phyloP scores from a whole-genome alignment of 2,113 vertebrate species.

The Neogale vison region DNA sequence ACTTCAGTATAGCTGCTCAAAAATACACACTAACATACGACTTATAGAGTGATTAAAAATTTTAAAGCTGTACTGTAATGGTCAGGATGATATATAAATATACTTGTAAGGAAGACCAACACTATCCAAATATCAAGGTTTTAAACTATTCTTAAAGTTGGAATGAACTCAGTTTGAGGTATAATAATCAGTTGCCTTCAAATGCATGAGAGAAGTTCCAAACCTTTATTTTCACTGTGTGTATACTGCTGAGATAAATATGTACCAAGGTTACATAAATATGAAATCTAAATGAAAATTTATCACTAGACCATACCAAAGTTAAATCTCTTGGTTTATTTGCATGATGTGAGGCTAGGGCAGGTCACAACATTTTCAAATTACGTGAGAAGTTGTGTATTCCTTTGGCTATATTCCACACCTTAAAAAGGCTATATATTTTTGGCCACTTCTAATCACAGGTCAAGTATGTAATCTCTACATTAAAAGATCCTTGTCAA shows the following conservation, averaged over 20 bases:
- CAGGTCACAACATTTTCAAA: not conserved
- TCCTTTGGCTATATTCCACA: not conserved
- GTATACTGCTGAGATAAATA: not conserved
- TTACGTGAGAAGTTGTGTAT: not conserved
- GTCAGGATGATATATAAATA: not conserved
- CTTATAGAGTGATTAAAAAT: not conserved
- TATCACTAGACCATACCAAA: not conserved
- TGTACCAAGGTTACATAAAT: not conserved
- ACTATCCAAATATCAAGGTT: not conserved
- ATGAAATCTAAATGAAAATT: not conserved
- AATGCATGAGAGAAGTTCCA: not conserved
- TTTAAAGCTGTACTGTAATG: not conserved
- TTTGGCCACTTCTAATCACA: not conserved
- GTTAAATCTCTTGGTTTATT: not conserved
- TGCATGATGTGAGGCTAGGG: not conserved
- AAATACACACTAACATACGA: not conserved
- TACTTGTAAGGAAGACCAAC: not conserved
- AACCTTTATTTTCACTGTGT: not conserved
- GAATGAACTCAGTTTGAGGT: not conserved
- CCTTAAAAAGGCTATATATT: not conserved
- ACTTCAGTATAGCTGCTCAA: not conserved
- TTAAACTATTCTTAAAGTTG: not conserved
- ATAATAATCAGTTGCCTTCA: not conserved
- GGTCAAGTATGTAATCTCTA: not conserved
- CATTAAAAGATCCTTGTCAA: not conserved